Percentiles rank a stretch among this genome's conserved stretches.
Conservation (phyloP, 2,113 vertebrate genomes). For the Phoenicopterus ruber region DNA sequence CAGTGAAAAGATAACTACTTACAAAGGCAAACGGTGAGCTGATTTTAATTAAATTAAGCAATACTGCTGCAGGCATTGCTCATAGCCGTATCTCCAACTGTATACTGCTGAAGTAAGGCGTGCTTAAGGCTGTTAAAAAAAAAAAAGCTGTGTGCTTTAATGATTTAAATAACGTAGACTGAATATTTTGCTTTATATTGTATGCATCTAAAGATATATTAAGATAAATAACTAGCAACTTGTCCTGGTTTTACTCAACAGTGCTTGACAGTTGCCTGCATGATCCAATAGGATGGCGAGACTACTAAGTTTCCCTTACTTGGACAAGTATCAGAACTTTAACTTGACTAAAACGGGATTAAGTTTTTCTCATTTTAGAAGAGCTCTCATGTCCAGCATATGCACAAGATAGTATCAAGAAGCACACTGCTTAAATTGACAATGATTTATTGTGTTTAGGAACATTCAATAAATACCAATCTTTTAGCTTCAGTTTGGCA, state of each 20-base stretch:
- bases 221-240: neutral
- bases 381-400: neutral
- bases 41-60: neutral
- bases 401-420: neutral
- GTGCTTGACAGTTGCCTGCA: neutral
- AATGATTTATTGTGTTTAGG: slow-evolving; percentile 67
- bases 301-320: neutral
- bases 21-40: neutral
- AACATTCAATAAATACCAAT: slow-evolving; percentile 57
- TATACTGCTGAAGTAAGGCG: neutral
- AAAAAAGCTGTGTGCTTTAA: neutral
- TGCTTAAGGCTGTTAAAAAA: too few species aligned
- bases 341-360: neutral
- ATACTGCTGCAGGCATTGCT: neutral
- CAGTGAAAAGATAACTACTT: neutral
- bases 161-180: neutral
- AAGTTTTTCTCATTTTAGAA: neutral
- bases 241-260: neutral
- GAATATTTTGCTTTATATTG: neutral
- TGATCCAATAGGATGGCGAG: neutral
- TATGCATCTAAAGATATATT: neutral
- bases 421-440: slow-evolving; percentile 29
- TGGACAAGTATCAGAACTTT: neutral
- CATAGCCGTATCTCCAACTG: neutral
- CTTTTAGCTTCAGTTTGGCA: slow-evolving; percentile 22